phyloP scores from a whole-genome alignment of 2,888 invertebrate genomes.

The Aromia moschata region DNA sequence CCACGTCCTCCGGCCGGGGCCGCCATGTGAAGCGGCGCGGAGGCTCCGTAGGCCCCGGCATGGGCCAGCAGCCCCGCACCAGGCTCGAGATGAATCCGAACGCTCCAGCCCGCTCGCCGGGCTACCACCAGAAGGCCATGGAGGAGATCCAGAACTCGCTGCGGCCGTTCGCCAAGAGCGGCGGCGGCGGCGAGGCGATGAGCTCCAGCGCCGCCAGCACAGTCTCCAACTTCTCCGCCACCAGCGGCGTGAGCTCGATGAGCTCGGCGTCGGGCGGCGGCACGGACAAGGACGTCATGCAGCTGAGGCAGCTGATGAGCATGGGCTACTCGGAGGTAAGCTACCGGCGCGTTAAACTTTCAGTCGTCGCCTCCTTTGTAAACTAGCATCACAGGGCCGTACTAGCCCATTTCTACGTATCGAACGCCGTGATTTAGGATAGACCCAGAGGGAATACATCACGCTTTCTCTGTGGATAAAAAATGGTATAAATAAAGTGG shows the following conservation, averaged over 20 bases:
- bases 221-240: slow-evolving; percentile 71
- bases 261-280: slow-evolving; percentile 65
- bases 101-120: slow-evolving; percentile 69
- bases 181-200: slow-evolving; percentile 66
- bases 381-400: too few species aligned
- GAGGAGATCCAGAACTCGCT: slow-evolving; percentile 86
- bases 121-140: slow-evolving; percentile 87
- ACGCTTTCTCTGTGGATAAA: too few species aligned
- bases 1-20: not conserved
- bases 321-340: slow-evolving; percentile 81
- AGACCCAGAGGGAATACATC: too few species aligned
- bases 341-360: too few species aligned
- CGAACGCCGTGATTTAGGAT: too few species aligned
- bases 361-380: too few species aligned
- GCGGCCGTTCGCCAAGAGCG: slow-evolving; percentile 79
- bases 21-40: slow-evolving; percentile 6
- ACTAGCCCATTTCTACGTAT: too few species aligned
- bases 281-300: slow-evolving; percentile 72
- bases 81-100: slow-evolving; percentile 72
- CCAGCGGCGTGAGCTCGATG: slow-evolving; percentile 70
- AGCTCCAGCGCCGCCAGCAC: slow-evolving; percentile 81
- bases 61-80: slow-evolving; percentile 65
- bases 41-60: slow-evolving; percentile 62
- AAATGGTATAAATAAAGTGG: too few species aligned
- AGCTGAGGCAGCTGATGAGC: slow-evolving; percentile 72